Conservation (phyloP, 2,113 vertebrate species). For the Hippoglossus stenolepis region DNA sequence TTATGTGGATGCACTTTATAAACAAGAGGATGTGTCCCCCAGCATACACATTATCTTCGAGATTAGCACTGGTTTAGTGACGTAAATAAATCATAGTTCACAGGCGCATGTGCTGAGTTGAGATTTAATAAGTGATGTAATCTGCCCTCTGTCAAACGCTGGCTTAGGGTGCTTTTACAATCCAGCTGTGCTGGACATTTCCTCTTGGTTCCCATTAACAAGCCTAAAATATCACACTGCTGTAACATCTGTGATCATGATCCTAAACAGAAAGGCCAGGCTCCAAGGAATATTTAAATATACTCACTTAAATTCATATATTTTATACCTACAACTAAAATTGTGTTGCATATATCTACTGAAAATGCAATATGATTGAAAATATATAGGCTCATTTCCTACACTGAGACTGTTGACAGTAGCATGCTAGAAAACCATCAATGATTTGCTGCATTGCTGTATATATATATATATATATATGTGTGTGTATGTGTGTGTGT, state of each 20-base stretch:
- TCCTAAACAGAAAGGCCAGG: neutral
- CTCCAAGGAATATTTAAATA: neutral
- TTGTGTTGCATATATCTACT: neutral
- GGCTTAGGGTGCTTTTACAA: slow-evolving; percentile 14
- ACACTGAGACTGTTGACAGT: no score
- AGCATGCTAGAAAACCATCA: neutral
- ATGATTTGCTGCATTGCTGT: neutral
- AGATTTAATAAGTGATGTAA: slow-evolving; percentile 47
- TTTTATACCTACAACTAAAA: neutral
- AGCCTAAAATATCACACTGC: neutral
- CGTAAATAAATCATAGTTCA: slow-evolving; percentile 26
- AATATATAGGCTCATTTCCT: no score
- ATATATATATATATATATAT: no score
- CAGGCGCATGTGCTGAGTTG: slow-evolving; percentile 10
- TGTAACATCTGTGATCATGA: neutral
- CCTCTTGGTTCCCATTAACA: slow-evolving; percentile 19
- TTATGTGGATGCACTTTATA: neutral
- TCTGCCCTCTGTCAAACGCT: slow-evolving; percentile 29
- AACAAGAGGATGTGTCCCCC: neutral
- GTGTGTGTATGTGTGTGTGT: no score
- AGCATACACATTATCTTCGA: slow-evolving; percentile 4
- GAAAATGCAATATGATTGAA: neutral
- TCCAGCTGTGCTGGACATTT: slow-evolving; percentile 27
- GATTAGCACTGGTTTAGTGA: slow-evolving; percentile 28
- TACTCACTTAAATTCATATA: neutral